Evolutionary conservation across 2,888 invertebrate species (phyloP).

Genomic region (Glyphotaelius pellucidus): DNA sequence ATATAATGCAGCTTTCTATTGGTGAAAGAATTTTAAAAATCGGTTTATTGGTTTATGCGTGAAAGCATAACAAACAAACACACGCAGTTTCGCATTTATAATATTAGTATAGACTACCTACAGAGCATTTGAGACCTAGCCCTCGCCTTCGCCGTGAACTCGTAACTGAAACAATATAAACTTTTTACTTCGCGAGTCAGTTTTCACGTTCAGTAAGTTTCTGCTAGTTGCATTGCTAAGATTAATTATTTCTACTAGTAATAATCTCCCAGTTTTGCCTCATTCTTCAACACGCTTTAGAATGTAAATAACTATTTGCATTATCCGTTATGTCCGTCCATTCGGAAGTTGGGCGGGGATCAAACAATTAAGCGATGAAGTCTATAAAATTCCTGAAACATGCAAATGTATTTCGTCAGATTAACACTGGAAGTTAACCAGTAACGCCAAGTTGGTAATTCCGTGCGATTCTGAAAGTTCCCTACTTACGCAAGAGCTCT

Average conservation of each 20-base stretch:
- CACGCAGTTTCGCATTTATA: too few relatives aligned
- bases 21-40: too few relatives aligned
- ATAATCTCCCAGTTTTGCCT: background rate
- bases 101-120: background rate
- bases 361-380: constrained; percentile 34
- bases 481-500: constrained; percentile 32
- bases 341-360: background rate
- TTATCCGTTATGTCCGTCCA: background rate
- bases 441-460: constrained; percentile 15
- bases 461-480: constrained; percentile 27
- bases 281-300: background rate
- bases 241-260: background rate
- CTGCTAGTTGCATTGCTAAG: background rate
- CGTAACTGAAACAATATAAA: background rate
- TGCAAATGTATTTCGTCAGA: constrained; percentile 38
- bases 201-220: background rate
- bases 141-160: background rate
- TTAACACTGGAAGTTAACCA: constrained; percentile 38
- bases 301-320: constrained; percentile 31
- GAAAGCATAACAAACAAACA: too few relatives aligned
- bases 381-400: constrained; percentile 18
- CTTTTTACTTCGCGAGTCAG: background rate
- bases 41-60: too few relatives aligned
- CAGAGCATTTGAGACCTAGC: background rate
- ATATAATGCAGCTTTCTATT: too few relatives aligned